Base-by-base conservation (phyloP, 2,888 invertebrate species). In the Itoplectis maculator region DNA sequence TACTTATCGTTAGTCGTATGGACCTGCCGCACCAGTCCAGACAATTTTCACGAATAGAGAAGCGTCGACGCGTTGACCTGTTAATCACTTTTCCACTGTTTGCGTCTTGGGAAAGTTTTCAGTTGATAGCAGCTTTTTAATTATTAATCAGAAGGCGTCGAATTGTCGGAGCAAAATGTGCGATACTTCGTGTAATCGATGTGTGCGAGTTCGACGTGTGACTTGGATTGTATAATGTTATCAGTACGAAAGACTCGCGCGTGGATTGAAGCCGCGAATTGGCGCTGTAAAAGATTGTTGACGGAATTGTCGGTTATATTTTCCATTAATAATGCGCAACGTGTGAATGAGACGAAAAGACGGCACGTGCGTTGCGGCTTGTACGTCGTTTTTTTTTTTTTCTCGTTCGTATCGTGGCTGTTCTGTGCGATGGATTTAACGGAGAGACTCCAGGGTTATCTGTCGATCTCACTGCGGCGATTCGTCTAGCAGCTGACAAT, bases 401-500 rank as follows among this genome's bases (percentile, higher is more conserved):
- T 54, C 51, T 51, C 11, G 37, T 61, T 61, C 15, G 61, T 40
- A 37, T 61, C 18, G 61, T 40, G n/a, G n/a, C 8, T 37, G 37
- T 35, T 65, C 42, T 23, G 45, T 13, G 65, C 45, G 18, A 45
- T 45, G 42, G 65, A 65, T 72, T 20, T 40, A 37, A 49, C 18
- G 45, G 42, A 45, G 59, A 42, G 6, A 13, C 15, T 35, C 9
- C 11, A 18, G 45, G 45, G 23, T 72, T 59, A 72, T 72, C 70
- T 35, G 59, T 59, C 37, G 56, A 72, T 72, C 59, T 68, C 37
- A 18, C 42, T 54, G 42, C 35, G 37, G 42, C 54, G 73, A 45
- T 61, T 63, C 68, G 59, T 49, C 73, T 54, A 76, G 56, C 70
- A 59, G 76, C 76, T 76, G 72, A 76, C 70, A 76, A 81, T 81